Conservation (phyloP, 1,140 invertebrate genomes). For the Protaetia brevitarsis region DNA sequence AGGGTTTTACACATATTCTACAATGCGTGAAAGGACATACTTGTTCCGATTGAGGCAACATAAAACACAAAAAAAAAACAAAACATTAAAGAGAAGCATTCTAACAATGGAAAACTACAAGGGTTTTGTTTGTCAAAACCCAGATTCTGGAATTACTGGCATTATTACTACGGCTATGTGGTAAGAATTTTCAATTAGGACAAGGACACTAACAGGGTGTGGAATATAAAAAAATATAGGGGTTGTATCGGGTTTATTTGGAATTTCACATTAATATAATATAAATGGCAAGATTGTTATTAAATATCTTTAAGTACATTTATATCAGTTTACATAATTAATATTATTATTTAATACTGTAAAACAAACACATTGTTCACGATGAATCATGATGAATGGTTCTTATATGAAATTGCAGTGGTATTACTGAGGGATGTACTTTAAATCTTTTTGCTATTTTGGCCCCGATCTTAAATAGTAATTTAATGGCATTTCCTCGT, state of each 20-base stretch:
- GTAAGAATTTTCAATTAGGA: neutral
- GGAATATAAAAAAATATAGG: neutral
- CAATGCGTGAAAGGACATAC: too few relatives aligned
- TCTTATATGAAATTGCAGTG: neutral
- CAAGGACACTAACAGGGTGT: neutral
- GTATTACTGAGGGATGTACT: neutral
- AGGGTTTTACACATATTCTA: too few relatives aligned
- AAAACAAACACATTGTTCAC: neutral
- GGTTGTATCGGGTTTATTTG: neutral
- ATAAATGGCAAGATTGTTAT: conserved; percentile 9
- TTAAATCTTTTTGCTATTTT: neutral
- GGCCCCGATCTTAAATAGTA: too few relatives aligned
- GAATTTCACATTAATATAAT: neutral
- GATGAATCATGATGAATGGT: neutral
- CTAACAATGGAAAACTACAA: neutral
- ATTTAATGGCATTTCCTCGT: too few relatives aligned
- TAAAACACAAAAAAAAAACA: neutral
- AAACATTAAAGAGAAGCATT: neutral
- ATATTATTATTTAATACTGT: conserved; percentile 14
- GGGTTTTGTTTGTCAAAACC: neutral
- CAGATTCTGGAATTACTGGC: conserved; percentile 5
- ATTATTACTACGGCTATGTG: conserved; percentile 18
- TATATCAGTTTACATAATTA: neutral
- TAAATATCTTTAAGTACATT: conserved; percentile 5
- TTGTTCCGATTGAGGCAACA: neutral